Base-by-base conservation (phyloP, 2,888 invertebrate genomes). In the Papilio elwesi region DNA sequence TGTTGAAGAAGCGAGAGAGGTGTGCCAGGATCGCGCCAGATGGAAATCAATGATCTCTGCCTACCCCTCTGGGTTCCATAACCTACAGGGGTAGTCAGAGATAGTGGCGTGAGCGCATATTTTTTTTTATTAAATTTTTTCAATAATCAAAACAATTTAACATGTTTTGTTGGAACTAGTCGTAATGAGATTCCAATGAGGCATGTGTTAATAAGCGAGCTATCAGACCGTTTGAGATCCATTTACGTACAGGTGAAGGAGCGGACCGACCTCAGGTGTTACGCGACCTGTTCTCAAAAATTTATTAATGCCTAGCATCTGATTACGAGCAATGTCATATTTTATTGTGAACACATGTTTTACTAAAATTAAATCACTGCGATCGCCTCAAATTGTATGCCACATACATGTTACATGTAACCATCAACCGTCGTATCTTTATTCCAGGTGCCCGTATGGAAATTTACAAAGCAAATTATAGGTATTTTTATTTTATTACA, bases 261-360 rank as follows among this genome's bases (percentile, higher is more conserved):
- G n/a, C 43, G 43, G 43, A 7, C 26, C 36, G 26, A 57, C 38
- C 38, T 59, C 59, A 59, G 59, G 59, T 62, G 59, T 13, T 5
- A 15, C n/a, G 43, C 43, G 59, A 62, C 59, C 59, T 62, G 59
- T 62, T 62, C 59, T 62, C 59, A 62, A 62, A 62, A 36, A 13
- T 36, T n/a, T 15, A 59, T 15, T 8, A 43, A 62, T 8, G 9
- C 38, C 16, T 55, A 13, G 2, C 26, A 57, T 57, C 55, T 57
- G 55, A 13, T 59, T 38, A n/a, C 13, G 38, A 38, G 38, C 10
- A 8, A 15, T 59, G n/a, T n/a, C 36, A 13, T 43, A 59, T 52
- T 52, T 52, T 38, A 49, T 38, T 38, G 7, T n/a, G n/a, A 43
- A 59, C 38, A 59, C n/a, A 43, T 62, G 15, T 62, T 43, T 62